These are phyloP conservation scores for Ormia ochracea DNA, from an alignment of 2,888 invertebrate species.

Conservation along the genomic window DNA sequence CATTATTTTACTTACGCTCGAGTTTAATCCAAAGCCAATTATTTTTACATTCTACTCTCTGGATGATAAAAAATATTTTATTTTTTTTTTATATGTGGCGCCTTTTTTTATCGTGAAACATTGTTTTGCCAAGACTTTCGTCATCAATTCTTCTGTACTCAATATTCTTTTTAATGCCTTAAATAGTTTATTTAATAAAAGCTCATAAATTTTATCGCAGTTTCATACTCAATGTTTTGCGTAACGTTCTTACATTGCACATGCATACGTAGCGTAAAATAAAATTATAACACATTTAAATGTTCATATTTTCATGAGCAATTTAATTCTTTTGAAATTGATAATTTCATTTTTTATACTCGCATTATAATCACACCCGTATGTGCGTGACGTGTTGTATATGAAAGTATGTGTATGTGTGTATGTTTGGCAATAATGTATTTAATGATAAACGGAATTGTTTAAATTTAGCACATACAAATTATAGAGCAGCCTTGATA, in stretches of 20 bases:
- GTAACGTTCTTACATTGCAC: background rate
- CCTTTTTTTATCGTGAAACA: conserved; percentile 15
- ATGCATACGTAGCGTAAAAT: background rate
- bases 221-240: no score
- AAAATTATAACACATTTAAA: conserved; percentile 7
- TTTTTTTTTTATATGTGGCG: background rate
- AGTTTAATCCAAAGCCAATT: background rate
- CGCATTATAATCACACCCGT: conserved; percentile 18
- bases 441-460: background rate
- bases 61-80: no score
- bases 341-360: conserved; percentile 26
- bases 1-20: background rate
- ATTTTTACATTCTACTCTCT: no score
- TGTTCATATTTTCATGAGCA: conserved; percentile 38
- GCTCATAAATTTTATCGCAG: conserved; percentile 19
- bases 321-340: conserved; percentile 47
- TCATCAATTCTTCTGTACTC: conserved; percentile 7
- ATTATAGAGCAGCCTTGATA: conserved; percentile 14
- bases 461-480: conserved; percentile 2
- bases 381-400: conserved; percentile 14
- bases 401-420: background rate
- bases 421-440: background rate
- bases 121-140: conserved; percentile 14
- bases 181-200: background rate
- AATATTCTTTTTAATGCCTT: background rate